These are phyloP conservation scores for Stigmatopora argus DNA, from an alignment of 2,113 vertebrate genomes.

Conservation along the genomic window DNA sequence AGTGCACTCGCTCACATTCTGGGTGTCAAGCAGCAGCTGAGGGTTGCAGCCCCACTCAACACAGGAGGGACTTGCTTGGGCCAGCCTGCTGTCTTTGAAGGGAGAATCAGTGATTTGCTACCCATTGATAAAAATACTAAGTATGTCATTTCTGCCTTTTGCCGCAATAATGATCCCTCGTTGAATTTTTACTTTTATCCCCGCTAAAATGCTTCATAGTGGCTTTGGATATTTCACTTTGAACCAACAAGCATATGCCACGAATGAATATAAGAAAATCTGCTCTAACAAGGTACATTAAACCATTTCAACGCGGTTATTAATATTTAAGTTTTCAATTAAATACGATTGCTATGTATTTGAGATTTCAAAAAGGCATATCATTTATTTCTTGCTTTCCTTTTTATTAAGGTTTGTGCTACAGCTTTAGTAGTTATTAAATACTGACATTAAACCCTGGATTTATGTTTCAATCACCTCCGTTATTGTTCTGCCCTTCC, in stretches of 20 bases:
- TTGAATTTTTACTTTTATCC: neutral
- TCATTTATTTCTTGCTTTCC: conserved; percentile 20
- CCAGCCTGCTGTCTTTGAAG: conserved; percentile 36
- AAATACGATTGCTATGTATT: conserved; percentile 24
- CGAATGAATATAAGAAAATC: conserved; percentile 24
- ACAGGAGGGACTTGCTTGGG: conserved; percentile 27
- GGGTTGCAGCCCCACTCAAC: conserved; percentile 45
- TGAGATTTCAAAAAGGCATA: conserved; percentile 16
- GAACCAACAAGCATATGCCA: neutral
- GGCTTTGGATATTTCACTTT: conserved; percentile 1
- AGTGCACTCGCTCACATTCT: conserved; percentile 63
- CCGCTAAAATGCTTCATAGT: neutral
- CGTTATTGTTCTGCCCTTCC: neutral
- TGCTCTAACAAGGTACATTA: conserved; percentile 13
- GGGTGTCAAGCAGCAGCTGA: conserved; percentile 47
- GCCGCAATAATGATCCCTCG: neutral
- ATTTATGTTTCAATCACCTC: conserved; percentile 20
- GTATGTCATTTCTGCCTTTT: neutral
- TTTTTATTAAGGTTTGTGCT: conserved; percentile 12
- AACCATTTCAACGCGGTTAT: conserved; percentile 10
- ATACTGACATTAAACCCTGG: conserved; percentile 2
- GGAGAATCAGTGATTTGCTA: conserved; percentile 25
- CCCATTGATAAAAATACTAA: conserved; percentile 34
- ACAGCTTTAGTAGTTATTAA: neutral
- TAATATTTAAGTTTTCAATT: conserved; percentile 25